These are phyloP conservation scores for Bubalus kerabau DNA, from an alignment of 2,113 vertebrate genomes.

Conservation along the genomic window DNA sequence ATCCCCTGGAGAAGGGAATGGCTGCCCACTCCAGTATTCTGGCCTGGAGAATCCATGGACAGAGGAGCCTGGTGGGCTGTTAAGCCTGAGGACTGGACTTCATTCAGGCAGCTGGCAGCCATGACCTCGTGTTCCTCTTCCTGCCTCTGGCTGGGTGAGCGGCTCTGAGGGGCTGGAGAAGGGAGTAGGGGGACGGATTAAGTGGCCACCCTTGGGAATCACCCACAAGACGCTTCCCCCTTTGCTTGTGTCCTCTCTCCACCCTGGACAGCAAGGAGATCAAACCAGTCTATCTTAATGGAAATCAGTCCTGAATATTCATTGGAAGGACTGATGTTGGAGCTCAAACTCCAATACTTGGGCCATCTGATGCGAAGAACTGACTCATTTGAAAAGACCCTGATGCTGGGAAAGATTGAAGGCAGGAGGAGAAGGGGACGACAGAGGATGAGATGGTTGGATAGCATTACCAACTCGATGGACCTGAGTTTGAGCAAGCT, in stretches of 20 bases:
- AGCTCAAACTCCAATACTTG: not conserved
- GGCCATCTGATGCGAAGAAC: not conserved
- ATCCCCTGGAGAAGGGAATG: not conserved
- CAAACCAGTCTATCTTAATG: not conserved
- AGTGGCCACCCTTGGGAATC: not conserved
- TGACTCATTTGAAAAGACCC: not conserved
- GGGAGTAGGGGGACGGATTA: not conserved
- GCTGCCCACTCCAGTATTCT: not conserved
- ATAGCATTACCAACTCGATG: not conserved
- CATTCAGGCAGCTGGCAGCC: not conserved
- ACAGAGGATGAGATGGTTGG: not conserved
- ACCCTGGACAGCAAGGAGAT: not conserved
- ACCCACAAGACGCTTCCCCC: not conserved
- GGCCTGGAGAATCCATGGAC: not conserved
- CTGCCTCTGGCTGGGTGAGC: not conserved
- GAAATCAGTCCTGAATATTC: not conserved
- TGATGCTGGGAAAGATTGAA: not conserved
- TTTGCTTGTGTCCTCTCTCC: not conserved
- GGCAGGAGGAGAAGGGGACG: not conserved
- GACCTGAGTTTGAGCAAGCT: not conserved
- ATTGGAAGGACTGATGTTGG: not conserved
- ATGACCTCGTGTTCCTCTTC: not conserved
- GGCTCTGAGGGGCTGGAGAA: not conserved
- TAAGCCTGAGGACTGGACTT: not conserved
- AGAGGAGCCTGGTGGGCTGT: not conserved